These are phyloP conservation scores for Electrona antarctica DNA, from an alignment of 2,113 vertebrate genomes.

Conservation along the genomic window DNA sequence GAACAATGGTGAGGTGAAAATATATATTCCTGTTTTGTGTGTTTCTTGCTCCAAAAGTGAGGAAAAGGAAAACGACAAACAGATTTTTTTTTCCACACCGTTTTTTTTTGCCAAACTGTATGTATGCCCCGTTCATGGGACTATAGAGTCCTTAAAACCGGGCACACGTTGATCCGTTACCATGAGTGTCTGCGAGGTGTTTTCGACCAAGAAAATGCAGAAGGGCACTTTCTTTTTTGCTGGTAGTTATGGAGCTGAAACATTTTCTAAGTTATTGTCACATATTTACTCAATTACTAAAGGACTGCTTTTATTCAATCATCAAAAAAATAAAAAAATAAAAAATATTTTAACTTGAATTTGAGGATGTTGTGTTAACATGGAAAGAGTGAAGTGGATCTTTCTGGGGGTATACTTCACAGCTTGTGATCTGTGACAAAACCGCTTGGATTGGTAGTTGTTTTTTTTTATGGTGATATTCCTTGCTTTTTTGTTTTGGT, in stretches of 20 bases:
- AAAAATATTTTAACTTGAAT: conserved; percentile 27
- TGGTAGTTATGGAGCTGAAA: conserved; percentile 70
- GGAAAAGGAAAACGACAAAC: conserved; percentile 44
- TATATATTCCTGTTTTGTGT: conserved; percentile 44
- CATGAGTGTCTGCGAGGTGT: conserved; percentile 27
- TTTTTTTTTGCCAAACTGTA: conserved; percentile 73
- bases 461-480: conserved; percentile 9
- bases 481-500: conserved; percentile 50
- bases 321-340: conserved; percentile 36
- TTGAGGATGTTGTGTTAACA: conserved; percentile 65
- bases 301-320: conserved; percentile 71
- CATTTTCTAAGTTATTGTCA: conserved; percentile 48
- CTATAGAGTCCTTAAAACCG: conserved; percentile 50
- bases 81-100: conserved; percentile 54
- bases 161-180: conserved; percentile 37
- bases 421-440: conserved; percentile 47
- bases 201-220: conserved; percentile 60
- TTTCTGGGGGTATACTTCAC: conserved; percentile 15
- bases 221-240: conserved; percentile 61
- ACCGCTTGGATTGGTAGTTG: conserved; percentile 50
- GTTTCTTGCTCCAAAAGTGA: conserved; percentile 36
- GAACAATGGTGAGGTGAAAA: conserved; percentile 58
- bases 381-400: conserved; percentile 31
- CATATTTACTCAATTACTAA: conserved; percentile 61
- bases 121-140: conserved; percentile 59